Evolutionary conservation across 2,888 invertebrate genomes (phyloP), one percentile per base, ranked within the genome.

Genomic region (Galerucella pusilla): DNA sequence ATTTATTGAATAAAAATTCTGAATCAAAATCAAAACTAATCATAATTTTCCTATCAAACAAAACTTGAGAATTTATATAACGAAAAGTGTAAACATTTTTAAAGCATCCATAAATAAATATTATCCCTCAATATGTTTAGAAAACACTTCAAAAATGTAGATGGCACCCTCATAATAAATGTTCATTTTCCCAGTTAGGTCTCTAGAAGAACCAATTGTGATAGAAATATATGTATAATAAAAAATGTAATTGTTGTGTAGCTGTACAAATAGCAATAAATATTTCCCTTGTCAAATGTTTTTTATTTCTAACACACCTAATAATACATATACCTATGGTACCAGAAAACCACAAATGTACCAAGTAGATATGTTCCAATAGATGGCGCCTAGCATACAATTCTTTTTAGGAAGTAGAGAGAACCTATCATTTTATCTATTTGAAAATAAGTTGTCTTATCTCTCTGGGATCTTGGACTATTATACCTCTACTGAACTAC

Each of bases 231-330:
- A 61, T 49, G 7, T 67, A 76, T 70, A 69, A 73, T 60, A 73
- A 69, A 72, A 77, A 77, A 76, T 79, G 76, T 75, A 78, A 79
- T 82, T 79, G 82, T 79, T 82, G 82, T 83, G 75, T 83, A 83
- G 81, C 75, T 82, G 81, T 82, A 82, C 45, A 79, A 80, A 80
- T 81, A 82, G 83, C 83, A 83, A 83, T 83, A 83, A 83, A 83
- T 73, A 79, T 77, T 77, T 75, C 73, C 78, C 75, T 75, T 76
- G 79, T 76, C 74, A 75, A 77, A 14, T 49, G 20, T 28, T 11
- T 1, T 67, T 61, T 25, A 60, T 59, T 64, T 54, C 35, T 45
- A 1, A 20, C 20, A 49, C 14, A 49, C 49, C 11, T 4, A 49
- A 49, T 12, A 35, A 35, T 35, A 35, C 5, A 35, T 35, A 20